phyloP scores from a whole-genome alignment of 2,888 invertebrate species.

The Dimorphilus gyrociliatus region DNA sequence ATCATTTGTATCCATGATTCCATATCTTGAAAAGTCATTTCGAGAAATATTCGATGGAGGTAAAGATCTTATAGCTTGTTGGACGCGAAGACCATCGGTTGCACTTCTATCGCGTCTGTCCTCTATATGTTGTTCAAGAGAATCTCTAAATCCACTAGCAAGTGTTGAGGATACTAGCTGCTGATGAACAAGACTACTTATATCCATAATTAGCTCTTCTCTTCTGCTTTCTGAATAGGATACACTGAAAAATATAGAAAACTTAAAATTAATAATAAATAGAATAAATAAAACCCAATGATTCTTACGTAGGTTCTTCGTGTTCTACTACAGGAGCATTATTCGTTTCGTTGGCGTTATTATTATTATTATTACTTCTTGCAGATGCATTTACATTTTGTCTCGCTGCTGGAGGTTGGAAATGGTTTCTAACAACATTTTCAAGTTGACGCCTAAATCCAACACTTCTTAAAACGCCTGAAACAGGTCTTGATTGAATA shows the following conservation, averaged over 20 bases:
- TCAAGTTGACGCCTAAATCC: conserved; percentile 25
- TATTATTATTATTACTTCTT: background rate
- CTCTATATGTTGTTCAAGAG: conserved; percentile 22
- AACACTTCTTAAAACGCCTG: conserved; percentile 20
- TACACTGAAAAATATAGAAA: no score
- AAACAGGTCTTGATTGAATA: conserved; percentile 29
- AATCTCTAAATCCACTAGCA: conserved; percentile 24
- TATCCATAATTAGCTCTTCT: conserved; percentile 28
- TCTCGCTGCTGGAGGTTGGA: no score
- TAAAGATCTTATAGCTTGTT: conserved; percentile 20
- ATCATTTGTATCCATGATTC: conserved; percentile 12
- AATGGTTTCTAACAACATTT: conserved; percentile 25
- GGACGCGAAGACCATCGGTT: conserved; percentile 22
- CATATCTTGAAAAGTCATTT: conserved; percentile 32
- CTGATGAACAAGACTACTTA: conserved; percentile 31
- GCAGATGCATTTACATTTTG: no score
- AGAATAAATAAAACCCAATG: no score
- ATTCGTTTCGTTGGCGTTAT: no score
- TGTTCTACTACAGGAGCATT: no score
- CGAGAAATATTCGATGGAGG: conserved; percentile 16
- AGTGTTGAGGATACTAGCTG: conserved; percentile 29
- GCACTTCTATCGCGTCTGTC: conserved; percentile 16
- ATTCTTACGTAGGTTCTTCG: no score
- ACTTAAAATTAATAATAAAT: no score
- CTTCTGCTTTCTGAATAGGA: conserved; percentile 2